Conservation (phyloP, 2,888 invertebrate species). For the Liopterus haemorrhoidalis region DNA sequence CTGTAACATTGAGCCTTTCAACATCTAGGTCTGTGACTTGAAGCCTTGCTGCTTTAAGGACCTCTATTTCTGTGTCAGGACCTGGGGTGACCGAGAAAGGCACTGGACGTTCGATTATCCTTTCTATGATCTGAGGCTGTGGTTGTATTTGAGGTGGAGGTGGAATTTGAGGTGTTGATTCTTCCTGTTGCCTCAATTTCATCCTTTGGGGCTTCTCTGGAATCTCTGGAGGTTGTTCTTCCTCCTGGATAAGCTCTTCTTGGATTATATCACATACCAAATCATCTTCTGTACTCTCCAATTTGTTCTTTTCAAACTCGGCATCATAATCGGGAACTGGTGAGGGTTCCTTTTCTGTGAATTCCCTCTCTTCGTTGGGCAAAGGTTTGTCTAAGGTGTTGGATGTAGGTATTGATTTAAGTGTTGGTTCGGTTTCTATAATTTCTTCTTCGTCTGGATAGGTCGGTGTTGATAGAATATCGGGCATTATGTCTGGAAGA, state of each 20-base stretch:
- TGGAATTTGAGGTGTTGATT: not conserved
- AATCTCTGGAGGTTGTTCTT: slow-evolving; percentile 11
- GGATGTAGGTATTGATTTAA: no score
- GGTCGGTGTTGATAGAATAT: not conserved
- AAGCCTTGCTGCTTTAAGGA: slow-evolving; percentile 56
- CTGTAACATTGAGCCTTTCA: slow-evolving; percentile 69
- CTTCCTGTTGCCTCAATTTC: slow-evolving; percentile 21
- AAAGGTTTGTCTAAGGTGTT: no score
- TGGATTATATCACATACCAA: no score
- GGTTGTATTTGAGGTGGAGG: slow-evolving; percentile 14
- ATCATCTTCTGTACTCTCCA: no score
- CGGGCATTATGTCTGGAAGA: slow-evolving; percentile 14
- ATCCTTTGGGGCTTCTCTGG: slow-evolving; percentile 24
- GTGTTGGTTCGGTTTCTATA: no score
- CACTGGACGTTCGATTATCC: slow-evolving; percentile 36
- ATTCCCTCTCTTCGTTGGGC: no score
- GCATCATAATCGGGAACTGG: no score
- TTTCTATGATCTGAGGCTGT: slow-evolving; percentile 29
- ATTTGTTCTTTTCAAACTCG: no score
- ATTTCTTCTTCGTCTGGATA: slow-evolving; percentile 7
- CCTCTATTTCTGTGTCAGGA: slow-evolving; percentile 38
- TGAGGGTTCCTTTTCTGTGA: no score
- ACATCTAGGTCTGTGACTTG: slow-evolving; percentile 73
- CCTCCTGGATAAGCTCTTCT: slow-evolving; percentile 1
- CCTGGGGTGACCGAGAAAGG: slow-evolving; percentile 30